These are phyloP conservation scores for Eupelmus urozonus DNA, from an alignment of 2,888 invertebrate species.

Conservation along the genomic window DNA sequence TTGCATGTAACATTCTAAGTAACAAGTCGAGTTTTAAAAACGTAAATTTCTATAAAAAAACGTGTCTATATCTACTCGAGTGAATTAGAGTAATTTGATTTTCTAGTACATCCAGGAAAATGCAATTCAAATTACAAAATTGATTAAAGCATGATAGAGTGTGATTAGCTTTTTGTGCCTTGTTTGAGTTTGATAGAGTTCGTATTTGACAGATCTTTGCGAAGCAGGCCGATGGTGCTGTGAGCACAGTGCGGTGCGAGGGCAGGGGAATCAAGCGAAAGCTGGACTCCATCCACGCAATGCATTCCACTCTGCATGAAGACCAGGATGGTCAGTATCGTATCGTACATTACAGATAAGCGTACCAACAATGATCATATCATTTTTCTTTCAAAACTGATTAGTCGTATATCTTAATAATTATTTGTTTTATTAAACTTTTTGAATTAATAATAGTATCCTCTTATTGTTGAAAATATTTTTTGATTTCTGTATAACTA, in stretches of 20 bases:
- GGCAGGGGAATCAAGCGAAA: slow-evolving; percentile 77
- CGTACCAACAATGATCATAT: slow-evolving; percentile 47
- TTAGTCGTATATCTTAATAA: not conserved
- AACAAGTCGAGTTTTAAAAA: slow-evolving; percentile 47
- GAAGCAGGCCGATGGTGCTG: slow-evolving; percentile 77
- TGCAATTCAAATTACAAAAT: slow-evolving; percentile 57
- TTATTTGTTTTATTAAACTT: not conserved
- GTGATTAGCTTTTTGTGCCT: slow-evolving; percentile 51
- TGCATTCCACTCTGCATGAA: slow-evolving; percentile 77
- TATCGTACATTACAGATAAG: slow-evolving; percentile 68
- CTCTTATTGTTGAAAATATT: not conserved
- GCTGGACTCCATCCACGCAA: slow-evolving; percentile 77
- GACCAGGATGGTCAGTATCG: slow-evolving; percentile 78
- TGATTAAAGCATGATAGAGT: slow-evolving; percentile 54
- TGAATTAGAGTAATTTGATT: slow-evolving; percentile 21
- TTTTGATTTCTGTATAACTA: not conserved
- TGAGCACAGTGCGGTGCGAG: slow-evolving; percentile 77
- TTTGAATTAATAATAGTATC: no score
- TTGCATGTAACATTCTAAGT: slow-evolving; percentile 55
- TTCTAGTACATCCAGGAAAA: slow-evolving; percentile 15
- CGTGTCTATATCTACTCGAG: not conserved
- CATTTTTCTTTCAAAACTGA: slow-evolving; percentile 48
- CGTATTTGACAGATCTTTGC: slow-evolving; percentile 77
- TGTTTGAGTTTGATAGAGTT: slow-evolving; percentile 76
- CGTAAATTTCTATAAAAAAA: slow-evolving; percentile 19